Percentiles rank a stretch among this genome's conserved stretches.
phyloP scores from a whole-genome alignment of 2,113 vertebrate species.

The Suricata suricatta region DNA sequence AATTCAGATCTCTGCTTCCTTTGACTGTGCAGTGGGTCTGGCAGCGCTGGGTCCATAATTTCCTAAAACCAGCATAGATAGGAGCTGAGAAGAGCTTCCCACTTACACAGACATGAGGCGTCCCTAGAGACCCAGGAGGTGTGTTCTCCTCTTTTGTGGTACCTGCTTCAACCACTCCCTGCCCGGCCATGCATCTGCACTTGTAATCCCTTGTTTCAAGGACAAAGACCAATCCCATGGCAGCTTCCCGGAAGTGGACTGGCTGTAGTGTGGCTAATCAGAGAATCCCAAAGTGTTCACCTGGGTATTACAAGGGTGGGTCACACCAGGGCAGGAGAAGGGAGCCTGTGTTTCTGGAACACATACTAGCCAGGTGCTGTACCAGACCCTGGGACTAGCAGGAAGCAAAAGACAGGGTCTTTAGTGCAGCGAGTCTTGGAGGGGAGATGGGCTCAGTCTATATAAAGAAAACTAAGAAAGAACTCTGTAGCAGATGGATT shows the following conservation, averaged over 20 bases:
- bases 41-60: fast-evolving
- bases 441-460: not conserved
- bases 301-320: not conserved
- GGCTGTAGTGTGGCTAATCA: not conserved
- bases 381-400: no score
- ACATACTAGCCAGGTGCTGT: fast-evolving
- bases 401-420: no score
- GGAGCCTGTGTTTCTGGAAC: not conserved
- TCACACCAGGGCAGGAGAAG: not conserved
- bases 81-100: not conserved
- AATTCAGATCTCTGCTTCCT: not conserved
- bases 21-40: not conserved
- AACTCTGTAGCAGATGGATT: not conserved
- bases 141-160: not conserved
- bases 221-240: not conserved
- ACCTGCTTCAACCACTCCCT: not conserved
- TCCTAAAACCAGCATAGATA: not conserved
- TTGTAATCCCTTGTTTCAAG: fast-evolving
- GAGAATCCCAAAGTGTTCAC: not conserved
- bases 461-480: not conserved
- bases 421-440: not conserved
- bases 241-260: not conserved
- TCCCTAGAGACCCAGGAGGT: not conserved
- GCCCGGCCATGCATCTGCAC: fast-evolving
- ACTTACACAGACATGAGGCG: no score